phyloP scores from a whole-genome alignment of 2,797 vertebrate genomes.

The Babyrousa celebensis region DNA sequence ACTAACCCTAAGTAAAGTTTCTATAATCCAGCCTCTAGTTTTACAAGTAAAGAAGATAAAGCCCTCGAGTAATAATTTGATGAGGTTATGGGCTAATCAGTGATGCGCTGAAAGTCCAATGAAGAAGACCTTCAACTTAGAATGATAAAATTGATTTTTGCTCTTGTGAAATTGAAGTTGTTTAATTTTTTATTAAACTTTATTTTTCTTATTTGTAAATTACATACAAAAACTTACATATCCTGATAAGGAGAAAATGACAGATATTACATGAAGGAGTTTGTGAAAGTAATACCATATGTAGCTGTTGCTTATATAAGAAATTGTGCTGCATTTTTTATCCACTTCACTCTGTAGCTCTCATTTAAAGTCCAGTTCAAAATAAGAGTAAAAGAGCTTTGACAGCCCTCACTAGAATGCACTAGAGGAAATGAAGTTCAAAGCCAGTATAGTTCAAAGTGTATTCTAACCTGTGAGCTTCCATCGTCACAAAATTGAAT shows the following conservation, averaged over 20 bases:
- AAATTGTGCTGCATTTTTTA: not conserved
- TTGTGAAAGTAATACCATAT: not conserved
- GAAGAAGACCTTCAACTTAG: not conserved
- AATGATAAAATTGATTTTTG: not conserved
- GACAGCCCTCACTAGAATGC: not conserved
- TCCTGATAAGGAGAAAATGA: not conserved
- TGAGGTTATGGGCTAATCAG: not conserved
- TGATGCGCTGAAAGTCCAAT: not conserved
- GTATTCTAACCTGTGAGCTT: not conserved
- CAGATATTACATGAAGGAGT: not conserved
- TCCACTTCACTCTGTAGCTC: not conserved
- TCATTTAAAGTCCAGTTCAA: constrained; percentile 4
- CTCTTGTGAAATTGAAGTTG: constrained; percentile 32
- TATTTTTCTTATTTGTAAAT: constrained; percentile 54
- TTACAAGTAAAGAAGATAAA: not conserved
- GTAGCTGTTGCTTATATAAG: not conserved
- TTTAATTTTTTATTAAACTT: not conserved
- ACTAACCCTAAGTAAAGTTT: not conserved
- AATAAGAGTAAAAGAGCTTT: not conserved
- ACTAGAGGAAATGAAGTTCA: constrained; percentile 32
- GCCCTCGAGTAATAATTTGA: not conserved
- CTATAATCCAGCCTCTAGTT: not conserved
- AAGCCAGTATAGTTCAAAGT: not conserved
- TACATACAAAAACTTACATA: not conserved
- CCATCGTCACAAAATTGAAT: not conserved